These are phyloP conservation scores for Phrynocephalus vlangalii DNA, from an alignment of 2,797 vertebrate genomes.

Conservation along the genomic window DNA sequence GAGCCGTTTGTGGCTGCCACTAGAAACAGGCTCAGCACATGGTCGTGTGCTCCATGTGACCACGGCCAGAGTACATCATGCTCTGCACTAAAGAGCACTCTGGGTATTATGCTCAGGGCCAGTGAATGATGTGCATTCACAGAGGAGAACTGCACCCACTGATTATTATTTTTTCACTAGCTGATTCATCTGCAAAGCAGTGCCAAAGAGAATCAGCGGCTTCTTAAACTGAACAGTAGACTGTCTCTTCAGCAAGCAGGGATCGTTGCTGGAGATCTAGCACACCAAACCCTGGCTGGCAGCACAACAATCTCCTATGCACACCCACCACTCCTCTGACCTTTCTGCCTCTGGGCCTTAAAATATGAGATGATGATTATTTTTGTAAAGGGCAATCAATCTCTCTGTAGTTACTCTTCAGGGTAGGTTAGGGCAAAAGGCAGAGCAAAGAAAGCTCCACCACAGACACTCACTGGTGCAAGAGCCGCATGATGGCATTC, in stretches of 20 bases:
- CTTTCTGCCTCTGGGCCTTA: background rate
- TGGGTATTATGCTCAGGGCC: background rate
- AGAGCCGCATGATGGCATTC: slow-evolving; percentile 78
- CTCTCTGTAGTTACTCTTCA: background rate
- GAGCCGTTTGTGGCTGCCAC: background rate
- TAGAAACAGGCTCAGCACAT: background rate
- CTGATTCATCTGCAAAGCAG: background rate
- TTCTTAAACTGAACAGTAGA: background rate
- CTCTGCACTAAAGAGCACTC: background rate
- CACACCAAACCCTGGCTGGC: background rate
- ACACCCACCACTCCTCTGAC: background rate
- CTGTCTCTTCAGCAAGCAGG: background rate
- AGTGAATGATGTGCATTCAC: background rate
- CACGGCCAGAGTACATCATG: background rate
- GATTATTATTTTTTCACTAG: background rate
- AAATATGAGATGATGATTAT: background rate
- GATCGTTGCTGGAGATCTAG: background rate
- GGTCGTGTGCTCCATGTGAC: background rate
- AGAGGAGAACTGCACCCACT: background rate
- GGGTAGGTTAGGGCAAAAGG: background rate
- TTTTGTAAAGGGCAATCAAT: background rate
- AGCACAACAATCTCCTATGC: background rate
- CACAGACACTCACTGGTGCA: slow-evolving; percentile 74
- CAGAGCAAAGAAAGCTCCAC: background rate
- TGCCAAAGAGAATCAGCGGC: background rate